These are phyloP conservation scores for Acleris emargana DNA, from an alignment of 2,888 invertebrate genomes.

Conservation along the genomic window DNA sequence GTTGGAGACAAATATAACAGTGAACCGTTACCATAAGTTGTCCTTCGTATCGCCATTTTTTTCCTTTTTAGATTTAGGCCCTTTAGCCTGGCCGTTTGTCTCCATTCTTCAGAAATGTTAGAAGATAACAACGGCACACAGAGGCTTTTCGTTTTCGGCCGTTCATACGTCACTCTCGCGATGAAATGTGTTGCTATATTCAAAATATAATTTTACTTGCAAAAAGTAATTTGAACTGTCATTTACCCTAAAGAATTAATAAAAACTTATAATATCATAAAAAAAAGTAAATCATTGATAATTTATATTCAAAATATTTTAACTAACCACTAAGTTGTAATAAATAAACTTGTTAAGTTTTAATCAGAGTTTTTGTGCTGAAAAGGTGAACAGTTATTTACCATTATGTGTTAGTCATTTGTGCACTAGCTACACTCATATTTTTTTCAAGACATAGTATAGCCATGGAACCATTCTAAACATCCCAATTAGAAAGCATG, in stretches of 20 bases:
- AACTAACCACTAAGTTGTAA: not conserved
- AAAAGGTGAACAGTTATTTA: not conserved
- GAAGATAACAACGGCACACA: conserved; percentile 84
- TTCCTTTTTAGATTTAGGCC: conserved; percentile 85
- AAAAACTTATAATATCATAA: not conserved
- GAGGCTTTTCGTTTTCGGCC: conserved; percentile 81
- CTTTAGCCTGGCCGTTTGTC: conserved; percentile 84
- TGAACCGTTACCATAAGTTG: conserved; percentile 86
- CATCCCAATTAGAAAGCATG: conserved; percentile 25
- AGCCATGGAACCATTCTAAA: not conserved
- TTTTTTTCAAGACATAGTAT: conserved; percentile 6
- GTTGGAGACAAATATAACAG: conserved; percentile 73
- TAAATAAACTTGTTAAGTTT: no score
- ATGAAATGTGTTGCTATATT: conserved; percentile 55
- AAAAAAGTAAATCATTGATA: not conserved
- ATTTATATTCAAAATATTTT: not conserved
- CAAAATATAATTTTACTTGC: conserved; percentile 16
- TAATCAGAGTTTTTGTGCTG: no score
- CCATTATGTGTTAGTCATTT: not conserved
- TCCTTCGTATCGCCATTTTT: conserved; percentile 85
- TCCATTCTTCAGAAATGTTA: conserved; percentile 81
- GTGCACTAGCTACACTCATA: not conserved
- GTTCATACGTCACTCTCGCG: conserved; percentile 82
- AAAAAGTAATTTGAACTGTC: not conserved
- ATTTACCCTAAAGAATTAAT: conserved; percentile 19